phyloP scores from a whole-genome alignment of 2,113 vertebrate species.

The Serilophus lunatus region DNA sequence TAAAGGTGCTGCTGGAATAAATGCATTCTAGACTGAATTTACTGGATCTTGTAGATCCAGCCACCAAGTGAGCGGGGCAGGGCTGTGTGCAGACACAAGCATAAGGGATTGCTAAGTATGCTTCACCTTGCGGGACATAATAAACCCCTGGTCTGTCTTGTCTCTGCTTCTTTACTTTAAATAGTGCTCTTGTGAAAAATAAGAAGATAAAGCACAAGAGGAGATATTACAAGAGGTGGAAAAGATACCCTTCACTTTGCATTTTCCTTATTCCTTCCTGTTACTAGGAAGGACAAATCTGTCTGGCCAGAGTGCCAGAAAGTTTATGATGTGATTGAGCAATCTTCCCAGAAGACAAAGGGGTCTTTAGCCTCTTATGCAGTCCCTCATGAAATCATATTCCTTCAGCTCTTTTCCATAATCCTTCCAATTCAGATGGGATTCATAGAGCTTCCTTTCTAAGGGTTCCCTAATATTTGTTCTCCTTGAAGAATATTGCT shows the following conservation, averaged over 20 bases:
- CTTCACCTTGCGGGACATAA: neutral
- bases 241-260: neutral
- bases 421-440: neutral
- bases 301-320: neutral
- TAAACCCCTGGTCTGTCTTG: neutral
- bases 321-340: neutral
- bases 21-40: neutral
- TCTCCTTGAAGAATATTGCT: neutral
- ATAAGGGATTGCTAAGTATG: neutral
- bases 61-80: neutral
- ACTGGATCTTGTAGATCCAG: neutral
- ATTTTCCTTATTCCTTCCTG: neutral
- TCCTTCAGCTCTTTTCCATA: neutral
- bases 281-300: neutral
- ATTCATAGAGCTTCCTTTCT: neutral
- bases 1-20: neutral
- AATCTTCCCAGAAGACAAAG: neutral
- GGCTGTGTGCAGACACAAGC: neutral
- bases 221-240: neutral
- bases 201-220: neutral
- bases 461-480: neutral
- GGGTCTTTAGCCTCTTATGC: neutral
- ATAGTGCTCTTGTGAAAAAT: neutral
- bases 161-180: neutral
- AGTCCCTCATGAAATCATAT: neutral